A percentile compares a stretch with the other conserved stretches of the same genome.
Conservation (phyloP, 2,797 vertebrate species). For the Microchirus variegatus region DNA sequence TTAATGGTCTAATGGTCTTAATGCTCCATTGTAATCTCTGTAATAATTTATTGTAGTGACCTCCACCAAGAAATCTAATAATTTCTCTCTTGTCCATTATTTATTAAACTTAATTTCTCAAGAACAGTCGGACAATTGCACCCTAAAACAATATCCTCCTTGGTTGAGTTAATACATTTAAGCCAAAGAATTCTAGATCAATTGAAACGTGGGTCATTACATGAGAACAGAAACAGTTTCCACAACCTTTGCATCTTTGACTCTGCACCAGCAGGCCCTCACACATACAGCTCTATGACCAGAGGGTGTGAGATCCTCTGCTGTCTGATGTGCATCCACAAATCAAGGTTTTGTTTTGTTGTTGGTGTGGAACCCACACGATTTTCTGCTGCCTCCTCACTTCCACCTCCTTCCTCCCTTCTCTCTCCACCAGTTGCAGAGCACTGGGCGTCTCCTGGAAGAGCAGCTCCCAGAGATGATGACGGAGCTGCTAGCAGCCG, state of each 20-base stretch:
- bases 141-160: too few species aligned
- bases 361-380: slow-evolving; percentile 34
- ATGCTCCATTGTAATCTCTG: too few species aligned
- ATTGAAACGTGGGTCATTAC: too few species aligned
- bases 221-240: slow-evolving; percentile 7
- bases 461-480: slow-evolving; percentile 99
- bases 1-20: too few species aligned
- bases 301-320: slow-evolving; percentile 47
- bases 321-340: slow-evolving; percentile 51
- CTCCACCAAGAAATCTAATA: too few species aligned
- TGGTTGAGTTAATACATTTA: too few species aligned
- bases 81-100: too few species aligned
- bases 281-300: slow-evolving; percentile 30
- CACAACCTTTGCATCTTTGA: slow-evolving; percentile 20
- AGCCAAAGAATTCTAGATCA: too few species aligned
- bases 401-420: not conserved
- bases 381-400: slow-evolving; percentile 21
- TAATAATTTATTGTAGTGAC: too few species aligned
- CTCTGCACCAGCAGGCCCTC: slow-evolving; percentile 18
- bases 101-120: too few species aligned
- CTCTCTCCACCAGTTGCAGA: slow-evolving; percentile 87
- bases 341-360: slow-evolving; percentile 60
- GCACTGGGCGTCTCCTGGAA: slow-evolving; percentile 92
- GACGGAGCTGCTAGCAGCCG: slow-evolving; percentile 90
- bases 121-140: too few species aligned